A percentile compares a stretch with the other conserved stretches of the same genome.
These are phyloP conservation scores for Lydus trimaculatus DNA, from an alignment of 2,888 invertebrate genomes.

Conservation along the genomic window DNA sequence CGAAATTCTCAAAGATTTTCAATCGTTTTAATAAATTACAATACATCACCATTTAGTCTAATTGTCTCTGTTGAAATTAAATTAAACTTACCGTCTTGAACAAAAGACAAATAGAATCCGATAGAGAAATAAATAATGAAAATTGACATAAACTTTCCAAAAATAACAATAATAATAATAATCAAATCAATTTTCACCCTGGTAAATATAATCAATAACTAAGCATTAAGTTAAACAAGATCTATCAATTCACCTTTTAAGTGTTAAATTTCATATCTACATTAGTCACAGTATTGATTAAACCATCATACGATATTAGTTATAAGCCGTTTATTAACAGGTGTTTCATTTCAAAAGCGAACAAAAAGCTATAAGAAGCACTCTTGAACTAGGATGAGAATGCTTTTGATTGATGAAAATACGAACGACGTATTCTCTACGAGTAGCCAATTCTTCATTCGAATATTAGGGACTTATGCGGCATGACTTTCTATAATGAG, in stretches of 20 bases:
- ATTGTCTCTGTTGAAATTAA: background rate
- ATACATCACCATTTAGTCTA: background rate
- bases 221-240: too few relatives aligned
- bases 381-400: background rate
- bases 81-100: background rate
- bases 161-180: background rate
- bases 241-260: background rate
- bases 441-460: too few relatives aligned
- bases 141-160: background rate
- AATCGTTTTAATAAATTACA: conserved; percentile 2
- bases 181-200: too few relatives aligned
- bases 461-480: too few relatives aligned
- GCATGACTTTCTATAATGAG: too few relatives aligned
- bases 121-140: background rate
- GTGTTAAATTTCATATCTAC: background rate
- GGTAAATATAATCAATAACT: background rate
- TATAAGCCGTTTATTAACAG: background rate
- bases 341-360: background rate
- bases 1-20: background rate
- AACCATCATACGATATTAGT: background rate
- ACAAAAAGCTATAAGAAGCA: background rate
- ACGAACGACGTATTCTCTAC: too few relatives aligned
- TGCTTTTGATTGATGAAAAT: too few relatives aligned
- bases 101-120: background rate
- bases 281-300: background rate